Base-by-base conservation (phyloP, 2,797 vertebrate species). In the Phrynocephalus forsythii region DNA sequence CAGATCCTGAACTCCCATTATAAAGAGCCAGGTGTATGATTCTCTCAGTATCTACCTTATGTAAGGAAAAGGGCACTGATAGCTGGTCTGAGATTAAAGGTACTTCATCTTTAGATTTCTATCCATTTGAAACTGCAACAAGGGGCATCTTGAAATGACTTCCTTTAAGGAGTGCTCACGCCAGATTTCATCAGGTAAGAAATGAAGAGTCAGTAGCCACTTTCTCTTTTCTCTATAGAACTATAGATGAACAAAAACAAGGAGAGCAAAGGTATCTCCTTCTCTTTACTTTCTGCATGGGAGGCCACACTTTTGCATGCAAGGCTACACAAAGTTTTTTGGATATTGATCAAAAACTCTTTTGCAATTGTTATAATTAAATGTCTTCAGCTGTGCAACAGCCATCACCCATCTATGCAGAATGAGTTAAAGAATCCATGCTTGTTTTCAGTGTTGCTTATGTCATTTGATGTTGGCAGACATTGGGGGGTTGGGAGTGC, bases 161-260 rank as follows among this genome's bases (percentile, higher is more conserved):
- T 80, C 77, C 77, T 88, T 73, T 80, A 80, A 77, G 69, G 83
- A 88, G 60, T 73, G 79, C 76, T 88, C 38, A 5, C 38, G 69
- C 87, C 87, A 88, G 26, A n/a, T 85, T 75, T 66, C 60, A 85
- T 88, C 78, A 88, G 44, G 3, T 15, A n/a, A 79, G n/a, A 84
- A 84, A 84, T 75, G 38, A 79, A 84, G 82, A 79, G 73, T 88
- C 87, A 84, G 67, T 52, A 33, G 79, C 10, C 44, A 86, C 33
- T 50, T 60, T 79, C 44, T 67, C 38, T 67, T 44, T 67, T 80
- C 68, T 71, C 67, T 88, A 67, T 75, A 84, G 56, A 88, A 88
- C 80, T 80, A 79, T 56, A 67, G 71, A 80, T 84, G 76, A 85
- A 75, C 76, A 88, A 84, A 88, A 80, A 66, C 56, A 84, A 84